These are phyloP conservation scores for Brachylomia viminalis DNA, from an alignment of 2,888 invertebrate genomes.

Conservation along the genomic window DNA sequence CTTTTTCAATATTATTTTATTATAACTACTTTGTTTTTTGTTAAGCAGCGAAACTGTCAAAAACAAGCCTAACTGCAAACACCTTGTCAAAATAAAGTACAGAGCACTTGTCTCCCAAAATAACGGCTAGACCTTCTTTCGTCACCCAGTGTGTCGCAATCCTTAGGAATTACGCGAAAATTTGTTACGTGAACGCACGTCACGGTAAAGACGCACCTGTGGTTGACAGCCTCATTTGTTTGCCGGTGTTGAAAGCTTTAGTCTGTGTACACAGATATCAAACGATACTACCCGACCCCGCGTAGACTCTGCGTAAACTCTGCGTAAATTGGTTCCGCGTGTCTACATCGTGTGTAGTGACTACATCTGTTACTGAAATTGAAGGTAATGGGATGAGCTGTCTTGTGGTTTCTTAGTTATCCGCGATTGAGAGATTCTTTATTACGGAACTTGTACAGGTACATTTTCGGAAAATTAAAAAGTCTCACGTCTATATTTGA, in stretches of 20 bases:
- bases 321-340: conserved; percentile 59
- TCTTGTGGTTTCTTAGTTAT: conserved; percentile 7
- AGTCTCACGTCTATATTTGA: too few relatives aligned
- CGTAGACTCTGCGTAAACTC: conserved; percentile 57
- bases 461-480: neutral
- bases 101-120: conserved; percentile 28
- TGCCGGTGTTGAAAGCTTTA: conserved; percentile 73
- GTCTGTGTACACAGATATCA: conserved; percentile 66
- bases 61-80: neutral
- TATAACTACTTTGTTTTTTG: neutral
- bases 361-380: conserved; percentile 52
- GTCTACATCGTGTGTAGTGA: conserved; percentile 54
- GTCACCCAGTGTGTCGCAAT: conserved; percentile 45
- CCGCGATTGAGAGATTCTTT: conserved; percentile 31
- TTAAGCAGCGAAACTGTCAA: neutral
- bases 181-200: conserved; percentile 76
- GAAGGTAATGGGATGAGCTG: conserved; percentile 22
- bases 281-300: conserved; percentile 56
- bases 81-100: neutral
- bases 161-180: conserved; percentile 75
- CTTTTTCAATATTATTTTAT: neutral
- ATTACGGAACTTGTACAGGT: neutral
- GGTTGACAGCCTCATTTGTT: conserved; percentile 88
- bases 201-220: conserved; percentile 79
- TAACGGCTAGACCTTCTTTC: conserved; percentile 13